Conservation (phyloP, 2,797 vertebrate genomes). For the Falco peregrinus region DNA sequence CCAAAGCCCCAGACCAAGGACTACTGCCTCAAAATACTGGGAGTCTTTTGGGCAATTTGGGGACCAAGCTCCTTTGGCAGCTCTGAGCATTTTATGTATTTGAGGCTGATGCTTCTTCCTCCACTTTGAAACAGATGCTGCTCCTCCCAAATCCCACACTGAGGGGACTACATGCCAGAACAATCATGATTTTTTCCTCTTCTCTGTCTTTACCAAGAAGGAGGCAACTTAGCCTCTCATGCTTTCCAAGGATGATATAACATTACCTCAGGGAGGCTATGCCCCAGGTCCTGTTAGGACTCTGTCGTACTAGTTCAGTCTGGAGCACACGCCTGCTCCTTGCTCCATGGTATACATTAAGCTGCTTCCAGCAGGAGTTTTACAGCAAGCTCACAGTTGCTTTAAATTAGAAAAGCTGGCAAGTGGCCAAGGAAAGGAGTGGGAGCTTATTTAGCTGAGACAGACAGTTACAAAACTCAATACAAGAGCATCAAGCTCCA, state of each 20-base stretch:
- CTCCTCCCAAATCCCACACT: conserved; percentile 29
- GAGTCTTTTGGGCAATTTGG: neutral
- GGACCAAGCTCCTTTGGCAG: neutral
- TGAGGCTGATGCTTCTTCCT: neutral
- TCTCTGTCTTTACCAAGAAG: neutral
- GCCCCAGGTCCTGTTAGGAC: neutral
- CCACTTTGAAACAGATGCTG: conserved; percentile 1
- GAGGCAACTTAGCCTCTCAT: neutral
- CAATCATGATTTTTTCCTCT: conserved; percentile 28
- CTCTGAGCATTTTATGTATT: neutral
- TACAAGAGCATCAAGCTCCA: conserved; percentile 56
- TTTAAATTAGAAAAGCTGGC: conserved; percentile 83
- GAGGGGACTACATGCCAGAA: conserved; percentile 33
- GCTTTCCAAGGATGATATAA: conserved; percentile 55
- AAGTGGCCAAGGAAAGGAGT: conserved; percentile 74
- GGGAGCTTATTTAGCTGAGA: conserved; percentile 76
- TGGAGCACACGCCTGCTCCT: conserved; percentile 4
- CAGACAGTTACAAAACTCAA: conserved; percentile 71
- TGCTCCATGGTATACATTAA: conserved; percentile 23
- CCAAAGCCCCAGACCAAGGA: neutral
- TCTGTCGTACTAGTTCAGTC: neutral
- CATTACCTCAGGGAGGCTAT: neutral
- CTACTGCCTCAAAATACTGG: neutral
- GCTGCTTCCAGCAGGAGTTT: conserved; percentile 74
- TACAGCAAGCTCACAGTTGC: conserved; percentile 80